phyloP scores from a whole-genome alignment of 2,888 invertebrate genomes.

The Orchesella flavescens region DNA sequence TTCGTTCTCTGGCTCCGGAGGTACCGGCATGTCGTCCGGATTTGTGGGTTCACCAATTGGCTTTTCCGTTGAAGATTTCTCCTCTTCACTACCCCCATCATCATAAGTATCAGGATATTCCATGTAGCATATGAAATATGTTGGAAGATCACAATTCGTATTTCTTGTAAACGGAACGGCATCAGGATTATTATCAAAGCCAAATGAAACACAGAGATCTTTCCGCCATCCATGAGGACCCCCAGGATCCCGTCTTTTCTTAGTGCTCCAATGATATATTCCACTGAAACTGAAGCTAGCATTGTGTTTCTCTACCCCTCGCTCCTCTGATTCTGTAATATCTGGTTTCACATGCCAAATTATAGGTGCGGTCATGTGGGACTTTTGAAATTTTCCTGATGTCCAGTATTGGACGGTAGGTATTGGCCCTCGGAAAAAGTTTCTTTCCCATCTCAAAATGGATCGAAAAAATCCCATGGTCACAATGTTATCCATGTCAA shows the following conservation, averaged over 20 bases:
- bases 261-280: slow-evolving; percentile 16
- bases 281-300: slow-evolving; percentile 16
- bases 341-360: slow-evolving; percentile 17
- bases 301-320: neutral
- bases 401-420: slow-evolving; percentile 41
- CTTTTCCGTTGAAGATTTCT: too few species aligned
- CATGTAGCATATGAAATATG: slow-evolving; percentile 31
- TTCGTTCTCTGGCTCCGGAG: too few species aligned
- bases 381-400: slow-evolving; percentile 15
- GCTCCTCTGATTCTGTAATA: neutral
- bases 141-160: slow-evolving; percentile 27
- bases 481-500: slow-evolving; percentile 33
- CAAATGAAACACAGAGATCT: slow-evolving; percentile 36
- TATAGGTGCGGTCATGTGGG: slow-evolving; percentile 17
- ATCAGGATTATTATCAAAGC: slow-evolving; percentile 10
- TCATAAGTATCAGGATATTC: too few species aligned
- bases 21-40: too few species aligned
- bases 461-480: neutral
- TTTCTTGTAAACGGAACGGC: neutral
- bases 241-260: slow-evolving; percentile 21
- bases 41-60: too few species aligned
- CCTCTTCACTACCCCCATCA: too few species aligned
- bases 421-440: slow-evolving; percentile 2
- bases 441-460: neutral
- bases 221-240: slow-evolving; percentile 4